phyloP scores from a whole-genome alignment of 2,797 vertebrate genomes.

The Poeciliopsis presidionis region DNA sequence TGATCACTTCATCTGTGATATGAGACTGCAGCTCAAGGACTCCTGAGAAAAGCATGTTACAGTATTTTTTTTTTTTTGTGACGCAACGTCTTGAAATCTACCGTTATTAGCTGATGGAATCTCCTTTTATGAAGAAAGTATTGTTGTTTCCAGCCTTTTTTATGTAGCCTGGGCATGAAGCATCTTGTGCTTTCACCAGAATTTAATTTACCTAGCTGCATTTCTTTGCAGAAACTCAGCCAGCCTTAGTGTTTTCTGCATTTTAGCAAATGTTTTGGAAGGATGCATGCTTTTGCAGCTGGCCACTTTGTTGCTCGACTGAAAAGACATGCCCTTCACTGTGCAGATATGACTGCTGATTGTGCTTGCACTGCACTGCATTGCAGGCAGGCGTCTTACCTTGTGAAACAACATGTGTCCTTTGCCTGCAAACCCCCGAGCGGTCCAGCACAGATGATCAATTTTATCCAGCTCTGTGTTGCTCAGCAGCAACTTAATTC shows the following conservation, averaged over 20 bases:
- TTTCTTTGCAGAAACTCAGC: slow-evolving; percentile 22
- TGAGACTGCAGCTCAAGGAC: slow-evolving; percentile 33
- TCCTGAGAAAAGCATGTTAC: slow-evolving; percentile 32
- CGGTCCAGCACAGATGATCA: slow-evolving; percentile 68
- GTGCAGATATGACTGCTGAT: slow-evolving; percentile 55
- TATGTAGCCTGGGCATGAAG: slow-evolving; percentile 19
- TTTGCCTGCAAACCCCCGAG: slow-evolving; percentile 55
- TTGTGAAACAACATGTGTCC: slow-evolving; percentile 70
- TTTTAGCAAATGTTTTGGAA: slow-evolving; percentile 50
- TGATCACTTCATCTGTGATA: slow-evolving; percentile 57
- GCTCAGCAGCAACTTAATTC: slow-evolving; percentile 68
- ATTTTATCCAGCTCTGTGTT: slow-evolving; percentile 69
- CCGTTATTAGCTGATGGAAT: slow-evolving; percentile 36
- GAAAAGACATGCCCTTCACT: slow-evolving; percentile 50
- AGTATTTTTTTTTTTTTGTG: slow-evolving; percentile 39
- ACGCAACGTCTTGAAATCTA: slow-evolving; percentile 69
- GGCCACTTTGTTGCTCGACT: slow-evolving; percentile 25
- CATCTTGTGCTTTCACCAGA: slow-evolving; percentile 5
- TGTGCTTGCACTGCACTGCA: slow-evolving; percentile 63
- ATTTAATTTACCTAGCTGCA: slow-evolving; percentile 33
- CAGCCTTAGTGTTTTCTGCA: slow-evolving; percentile 38
- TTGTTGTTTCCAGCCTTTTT: slow-evolving; percentile 38
- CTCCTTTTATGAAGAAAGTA: slow-evolving; percentile 14
- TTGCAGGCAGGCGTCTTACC: slow-evolving; percentile 72
- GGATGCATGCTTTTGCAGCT: slow-evolving; percentile 45